Conservation (phyloP, 2,888 invertebrate genomes). For the Dasysyrphus tricinctus region DNA sequence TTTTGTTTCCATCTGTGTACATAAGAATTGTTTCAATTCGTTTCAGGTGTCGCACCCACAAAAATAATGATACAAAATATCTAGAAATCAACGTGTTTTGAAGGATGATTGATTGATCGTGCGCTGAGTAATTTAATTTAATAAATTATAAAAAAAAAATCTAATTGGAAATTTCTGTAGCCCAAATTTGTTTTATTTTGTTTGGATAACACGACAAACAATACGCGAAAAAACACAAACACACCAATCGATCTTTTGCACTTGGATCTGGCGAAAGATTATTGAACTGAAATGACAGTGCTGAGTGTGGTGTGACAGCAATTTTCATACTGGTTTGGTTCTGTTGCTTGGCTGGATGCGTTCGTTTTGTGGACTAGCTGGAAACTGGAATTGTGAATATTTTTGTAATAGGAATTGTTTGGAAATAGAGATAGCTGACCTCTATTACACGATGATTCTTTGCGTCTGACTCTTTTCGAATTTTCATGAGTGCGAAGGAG, state of each 20-base stretch:
- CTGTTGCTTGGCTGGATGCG: background rate
- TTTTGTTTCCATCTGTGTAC: background rate
- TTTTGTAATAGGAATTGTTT: too few species aligned
- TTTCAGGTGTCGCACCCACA: background rate
- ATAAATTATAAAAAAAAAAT: conserved; percentile 26
- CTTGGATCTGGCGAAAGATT: background rate
- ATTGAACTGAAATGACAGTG: background rate
- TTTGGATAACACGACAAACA: conserved; percentile 60
- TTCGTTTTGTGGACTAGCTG: background rate
- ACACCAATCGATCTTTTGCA: conserved; percentile 40
- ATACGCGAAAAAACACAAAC: conserved; percentile 58
- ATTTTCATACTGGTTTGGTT: background rate
- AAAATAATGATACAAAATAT: background rate
- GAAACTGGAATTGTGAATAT: background rate
- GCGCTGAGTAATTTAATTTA: background rate
- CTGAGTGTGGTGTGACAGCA: background rate
- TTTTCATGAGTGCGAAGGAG: too few species aligned
- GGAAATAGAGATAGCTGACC: too few species aligned
- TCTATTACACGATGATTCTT: too few species aligned
- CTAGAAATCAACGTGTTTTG: background rate
- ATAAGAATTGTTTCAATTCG: background rate
- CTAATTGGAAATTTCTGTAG: conserved; percentile 4
- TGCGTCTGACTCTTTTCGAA: too few species aligned
- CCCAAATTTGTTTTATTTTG: background rate
- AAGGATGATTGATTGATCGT: background rate